Conservation (phyloP, 2,113 vertebrate species). For the Siphamia tubifer region DNA sequence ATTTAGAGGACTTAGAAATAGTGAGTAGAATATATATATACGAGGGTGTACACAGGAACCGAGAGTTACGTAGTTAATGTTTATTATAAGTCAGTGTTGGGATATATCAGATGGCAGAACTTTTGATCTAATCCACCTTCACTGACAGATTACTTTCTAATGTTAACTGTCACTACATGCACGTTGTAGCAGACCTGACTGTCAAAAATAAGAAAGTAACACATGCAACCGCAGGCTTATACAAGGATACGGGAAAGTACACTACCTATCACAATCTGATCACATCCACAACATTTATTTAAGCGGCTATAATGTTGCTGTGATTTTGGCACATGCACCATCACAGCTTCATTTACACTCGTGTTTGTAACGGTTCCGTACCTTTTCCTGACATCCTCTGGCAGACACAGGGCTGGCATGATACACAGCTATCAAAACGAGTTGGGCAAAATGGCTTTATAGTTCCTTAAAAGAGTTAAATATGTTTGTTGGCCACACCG, state of each 20-base stretch:
- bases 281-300: neutral
- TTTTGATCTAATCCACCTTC: constrained; percentile 49
- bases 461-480: constrained; percentile 51
- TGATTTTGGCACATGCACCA: no score
- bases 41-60: no score
- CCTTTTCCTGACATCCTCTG: constrained; percentile 90
- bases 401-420: constrained; percentile 85
- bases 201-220: constrained; percentile 51
- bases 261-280: neutral
- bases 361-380: constrained; percentile 48
- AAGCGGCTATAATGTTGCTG: accelerated
- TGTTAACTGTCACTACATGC: neutral
- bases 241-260: neutral
- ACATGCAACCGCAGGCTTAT: constrained; percentile 36
- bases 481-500: constrained; percentile 2
- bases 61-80: no score
- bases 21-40: no score
- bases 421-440: constrained; percentile 41
- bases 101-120: constrained; percentile 37
- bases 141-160: constrained; percentile 55
- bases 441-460: constrained; percentile 41
- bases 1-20: no score
- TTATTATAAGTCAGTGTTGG: no score
- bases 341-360: constrained; percentile 25
- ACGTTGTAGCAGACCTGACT: neutral